Base-by-base conservation (phyloP, 2,797 vertebrate species). In the Peromyscus attwateri region DNA sequence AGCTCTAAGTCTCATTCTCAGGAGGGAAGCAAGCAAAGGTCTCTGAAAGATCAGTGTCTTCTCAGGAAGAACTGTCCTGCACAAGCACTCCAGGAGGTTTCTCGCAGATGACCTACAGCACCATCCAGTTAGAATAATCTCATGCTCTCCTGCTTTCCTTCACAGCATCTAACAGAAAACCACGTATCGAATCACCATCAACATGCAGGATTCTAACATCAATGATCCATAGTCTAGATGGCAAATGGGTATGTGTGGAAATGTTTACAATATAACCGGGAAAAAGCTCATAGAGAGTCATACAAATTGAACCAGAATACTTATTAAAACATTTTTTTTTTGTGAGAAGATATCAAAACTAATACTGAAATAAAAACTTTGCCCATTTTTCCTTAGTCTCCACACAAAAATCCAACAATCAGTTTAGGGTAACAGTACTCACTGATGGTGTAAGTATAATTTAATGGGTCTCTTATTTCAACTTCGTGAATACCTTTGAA, bases 11-110 rank as follows among this genome's bases (percentile, higher is more conserved):
- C 4, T 76, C 37, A 76, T 75, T 95, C 40, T 93, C n/a, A 62
- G 52, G 73, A 52, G 6, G 19, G 34, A 1, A 80, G 12, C 60
- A 92, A 68, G 70, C 40, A 75, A 91, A 70, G 21, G 31, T 71
- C 77, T 89, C 77, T 91, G 91, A 52, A 96, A 94, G 43, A 91
- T 19, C 62, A 57, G 34, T 14, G 68, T 27, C 14, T 92, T 95
- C 68, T 90, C 25, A 87, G 66, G 66, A 90, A 81, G 11, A 87
- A 88, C n/a, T 34, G 40, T 37, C 76, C 2, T 87, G n/a, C 57
- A 93, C 40, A 80, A 66, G 77, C 21, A 34, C 17, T 62, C 49
- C 64, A 77, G 31, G 52, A 62, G 23, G 37, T 25, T 94, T 68
- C 90, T 80, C 17, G 60, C 21, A 66, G 37, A 0, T 43, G 27